Base-by-base conservation (phyloP, 2,113 vertebrate genomes). In the Zootoca vivipara region DNA sequence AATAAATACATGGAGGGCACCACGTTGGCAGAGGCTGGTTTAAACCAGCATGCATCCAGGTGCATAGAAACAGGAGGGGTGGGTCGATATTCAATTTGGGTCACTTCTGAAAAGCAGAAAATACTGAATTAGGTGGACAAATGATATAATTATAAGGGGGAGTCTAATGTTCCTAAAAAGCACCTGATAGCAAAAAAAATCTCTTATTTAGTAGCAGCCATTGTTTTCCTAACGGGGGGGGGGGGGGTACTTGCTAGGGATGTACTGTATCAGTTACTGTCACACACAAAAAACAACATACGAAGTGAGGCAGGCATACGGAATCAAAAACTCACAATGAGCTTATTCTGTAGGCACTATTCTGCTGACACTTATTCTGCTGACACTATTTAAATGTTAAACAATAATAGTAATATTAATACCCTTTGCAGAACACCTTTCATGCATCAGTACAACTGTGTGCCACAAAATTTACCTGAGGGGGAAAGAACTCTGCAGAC, bases 321-420 rank as follows among this genome's bases (percentile, higher is more conserved):
- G n/a, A 87, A 80, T 87, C 24, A 73, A 40, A 80, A 87, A 62
- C 46, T 58, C 65, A 80, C 72, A 65, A 72, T 73, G 26, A 70
- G 28, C 33, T 87, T 81, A 46, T 52, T 38, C 65, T 73, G 46
- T 87, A 40, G 46, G 78, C 69, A 87, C 9, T n/a, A n/a, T n/a
- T n/a, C n/a, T n/a, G n/a, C n/a, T n/a, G n/a, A n/a, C n/a, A n/a
- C n/a, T n/a, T n/a, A n/a, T n/a, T n/a, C n/a, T 12, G 33, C 69
- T 73, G 42, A 72, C 78, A 56, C 67, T 38, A 80, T 81, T 87
- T 72, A 72, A 38, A 73, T 81, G 67, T 58, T 87, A 73, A 73
- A 70, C 46, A 74, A 46, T 35, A 81, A 62, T 46, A 72, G 78
- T 58, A 35, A 72, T 46, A 78, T 40, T 33, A 78, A 86, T 80